A percentile compares a stretch with the other conserved stretches of the same genome.
phyloP scores from a whole-genome alignment of 1,140 invertebrate genomes.

The Neocloeon triangulifer region DNA sequence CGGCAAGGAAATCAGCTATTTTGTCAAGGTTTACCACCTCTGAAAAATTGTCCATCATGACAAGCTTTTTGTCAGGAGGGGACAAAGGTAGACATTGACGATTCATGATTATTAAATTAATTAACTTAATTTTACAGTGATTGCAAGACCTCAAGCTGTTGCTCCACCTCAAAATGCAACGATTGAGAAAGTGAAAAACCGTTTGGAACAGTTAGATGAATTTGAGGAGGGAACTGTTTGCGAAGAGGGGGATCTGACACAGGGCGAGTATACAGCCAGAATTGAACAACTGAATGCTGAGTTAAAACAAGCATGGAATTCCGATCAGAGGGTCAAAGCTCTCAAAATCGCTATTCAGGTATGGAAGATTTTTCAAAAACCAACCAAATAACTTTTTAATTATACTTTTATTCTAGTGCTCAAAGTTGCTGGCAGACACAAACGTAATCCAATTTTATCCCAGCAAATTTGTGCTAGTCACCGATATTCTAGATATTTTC shows the following conservation, averaged over 20 bases:
- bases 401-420: constrained; percentile 38
- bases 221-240: constrained; percentile 75
- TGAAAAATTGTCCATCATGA: constrained; percentile 71
- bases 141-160: no score
- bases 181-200: constrained; percentile 76
- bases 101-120: no score
- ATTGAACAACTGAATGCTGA: constrained; percentile 81
- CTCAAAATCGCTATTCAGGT: constrained; percentile 87
- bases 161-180: constrained; percentile 45
- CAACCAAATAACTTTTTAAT: no score
- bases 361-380: constrained; percentile 9
- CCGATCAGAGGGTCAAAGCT: constrained; percentile 84
- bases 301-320: constrained; percentile 70
- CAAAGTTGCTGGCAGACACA: constrained; percentile 74
- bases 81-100: no score
- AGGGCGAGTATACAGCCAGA: constrained; percentile 72
- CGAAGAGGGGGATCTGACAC: constrained; percentile 63
- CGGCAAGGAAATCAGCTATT: constrained; percentile 39
- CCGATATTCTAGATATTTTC: constrained; percentile 89
- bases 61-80: constrained; percentile 58
- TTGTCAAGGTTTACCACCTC: constrained; percentile 76
- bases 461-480: constrained; percentile 90
- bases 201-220: constrained; percentile 82
- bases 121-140: no score
- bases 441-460: constrained; percentile 86